Conservation (phyloP, 2,797 vertebrate genomes). For the Schizopygopsis pylzovi region DNA sequence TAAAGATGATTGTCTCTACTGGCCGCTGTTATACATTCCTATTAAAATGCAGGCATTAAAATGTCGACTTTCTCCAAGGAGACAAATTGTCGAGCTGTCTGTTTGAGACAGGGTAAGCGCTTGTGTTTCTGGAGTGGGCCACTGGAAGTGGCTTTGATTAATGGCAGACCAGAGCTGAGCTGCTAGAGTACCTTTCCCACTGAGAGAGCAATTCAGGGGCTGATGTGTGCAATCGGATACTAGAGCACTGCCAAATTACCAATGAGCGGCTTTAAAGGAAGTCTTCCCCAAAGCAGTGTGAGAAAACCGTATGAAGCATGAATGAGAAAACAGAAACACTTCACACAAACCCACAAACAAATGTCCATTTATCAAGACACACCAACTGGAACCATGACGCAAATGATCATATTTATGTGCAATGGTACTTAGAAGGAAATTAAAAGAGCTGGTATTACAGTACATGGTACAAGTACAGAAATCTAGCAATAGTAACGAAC, state of each 20-base stretch:
- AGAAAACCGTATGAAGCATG: slow-evolving; percentile 51
- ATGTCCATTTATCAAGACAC: background rate
- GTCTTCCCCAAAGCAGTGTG: slow-evolving; percentile 51
- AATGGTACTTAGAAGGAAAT: background rate
- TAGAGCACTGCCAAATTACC: slow-evolving; percentile 59
- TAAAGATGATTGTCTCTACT: slow-evolving; percentile 62
- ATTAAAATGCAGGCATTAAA: slow-evolving; percentile 64
- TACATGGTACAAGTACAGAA: no score
- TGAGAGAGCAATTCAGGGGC: slow-evolving; percentile 64
- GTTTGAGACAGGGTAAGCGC: slow-evolving; percentile 76
- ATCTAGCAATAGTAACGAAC: background rate
- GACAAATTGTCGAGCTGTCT: slow-evolving; percentile 81
- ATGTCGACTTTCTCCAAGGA: slow-evolving; percentile 64
- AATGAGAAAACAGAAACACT: slow-evolving; percentile 38
- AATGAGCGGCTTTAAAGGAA: slow-evolving; percentile 50
- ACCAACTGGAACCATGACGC: background rate
- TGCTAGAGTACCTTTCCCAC: slow-evolving; percentile 69
- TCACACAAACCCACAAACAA: slow-evolving; percentile 31
- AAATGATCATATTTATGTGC: background rate
- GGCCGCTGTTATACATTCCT: slow-evolving; percentile 59
- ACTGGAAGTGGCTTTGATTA: slow-evolving; percentile 84
- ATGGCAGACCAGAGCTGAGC: slow-evolving; percentile 72
- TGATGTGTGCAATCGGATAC: slow-evolving; percentile 67
- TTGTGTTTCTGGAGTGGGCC: slow-evolving; percentile 80
- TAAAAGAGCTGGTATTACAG: background rate